phyloP scores from a whole-genome alignment of 2,113 vertebrate species.

The Hypocryptadius cinnamomeus region DNA sequence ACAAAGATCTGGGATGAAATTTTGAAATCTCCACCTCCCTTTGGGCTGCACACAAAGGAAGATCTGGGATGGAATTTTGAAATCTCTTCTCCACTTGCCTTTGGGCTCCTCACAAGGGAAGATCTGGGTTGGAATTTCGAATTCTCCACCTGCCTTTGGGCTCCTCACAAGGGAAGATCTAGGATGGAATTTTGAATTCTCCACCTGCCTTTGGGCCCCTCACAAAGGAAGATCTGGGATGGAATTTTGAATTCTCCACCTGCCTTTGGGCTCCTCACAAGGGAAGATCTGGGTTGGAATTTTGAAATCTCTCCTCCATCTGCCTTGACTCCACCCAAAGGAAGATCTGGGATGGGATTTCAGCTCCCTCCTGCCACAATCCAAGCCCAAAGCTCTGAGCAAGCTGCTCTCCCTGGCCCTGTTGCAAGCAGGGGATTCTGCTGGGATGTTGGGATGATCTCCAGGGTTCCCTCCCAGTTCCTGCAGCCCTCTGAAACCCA shows the following conservation, averaged over 20 bases:
- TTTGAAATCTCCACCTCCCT: not conserved
- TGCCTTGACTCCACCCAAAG: not conserved
- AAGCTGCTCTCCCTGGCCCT: not conserved
- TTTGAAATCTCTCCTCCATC: not conserved
- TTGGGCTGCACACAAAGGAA: not conserved
- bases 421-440: not conserved
- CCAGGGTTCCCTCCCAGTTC: not conserved
- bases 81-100: not conserved
- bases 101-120: not conserved
- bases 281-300: not conserved
- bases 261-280: not conserved
- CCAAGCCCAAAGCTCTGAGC: not conserved
- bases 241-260: not conserved
- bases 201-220: not conserved
- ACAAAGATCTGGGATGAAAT: not conserved
- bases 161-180: not conserved
- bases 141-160: not conserved
- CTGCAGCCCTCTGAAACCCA: not conserved
- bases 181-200: not conserved
- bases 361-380: not conserved
- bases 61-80: not conserved
- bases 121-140: not conserved
- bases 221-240: not conserved
- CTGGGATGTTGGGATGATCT: not conserved
- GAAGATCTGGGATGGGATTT: not conserved